Base-by-base conservation (phyloP, 2,888 invertebrate species). In the Drosophila neonasuta region DNA sequence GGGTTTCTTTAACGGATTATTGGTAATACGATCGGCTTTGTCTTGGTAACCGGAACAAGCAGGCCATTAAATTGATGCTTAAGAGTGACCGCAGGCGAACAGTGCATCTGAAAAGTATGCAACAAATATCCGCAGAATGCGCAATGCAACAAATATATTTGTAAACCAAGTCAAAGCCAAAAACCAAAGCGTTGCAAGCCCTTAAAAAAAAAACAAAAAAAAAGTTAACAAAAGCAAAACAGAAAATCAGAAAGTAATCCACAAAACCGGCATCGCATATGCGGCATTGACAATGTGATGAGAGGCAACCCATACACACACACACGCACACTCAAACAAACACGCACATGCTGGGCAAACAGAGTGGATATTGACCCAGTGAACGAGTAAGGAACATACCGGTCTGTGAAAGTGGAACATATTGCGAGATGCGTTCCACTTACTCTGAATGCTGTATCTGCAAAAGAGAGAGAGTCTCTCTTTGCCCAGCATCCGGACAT, bases 321-420 rank as follows among this genome's bases (percentile, higher is more conserved):
- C 61, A 52, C 49, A 64, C 24, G 6, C 45, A 62, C 39, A 32
- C 54, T 44, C 44, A 41, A 59, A 50, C 49, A 64, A 41, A 34
- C 49, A 41, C 32, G 20, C 20, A 34, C 45, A 39, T 11, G n/a
- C 48, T 51, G 39, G 39, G 39, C 24, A 60, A 49, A 55, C 39
- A 46, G 29, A 71, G 61, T 80, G 68, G 67, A 72, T 81, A 74
- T 80, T 88, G 88, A 88, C 88, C 89, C 80, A 88, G 74, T 88
- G 88, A 88, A 88, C 88, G 73, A 88, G 73, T 82, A 77, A 83
- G 60, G 42, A 61, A 60, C 54, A 34, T 49, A 29, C 56, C 63
- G 58, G 62, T 54, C 24, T 52, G 10, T 39, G 36, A 46, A 52
- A 71, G 74, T 76, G 75, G 75, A 76, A 64, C 61, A 10, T n/a